Percentiles rank a stretch among this genome's conserved stretches.
phyloP scores from a whole-genome alignment of 92 coral and sea anemone species.

The Actinostola sp. region DNA sequence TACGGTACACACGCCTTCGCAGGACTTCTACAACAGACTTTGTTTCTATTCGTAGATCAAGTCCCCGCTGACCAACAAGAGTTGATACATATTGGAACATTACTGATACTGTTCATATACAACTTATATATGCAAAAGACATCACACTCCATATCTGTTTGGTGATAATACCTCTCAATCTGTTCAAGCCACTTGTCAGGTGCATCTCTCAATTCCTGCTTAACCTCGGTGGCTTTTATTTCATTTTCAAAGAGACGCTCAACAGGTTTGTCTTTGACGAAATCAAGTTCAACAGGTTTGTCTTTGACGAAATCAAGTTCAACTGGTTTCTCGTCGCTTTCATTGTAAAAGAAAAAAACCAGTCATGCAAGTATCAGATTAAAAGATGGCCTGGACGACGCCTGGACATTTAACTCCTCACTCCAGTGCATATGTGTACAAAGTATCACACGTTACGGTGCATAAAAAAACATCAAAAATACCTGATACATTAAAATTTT shows the following conservation, averaged over 20 bases:
- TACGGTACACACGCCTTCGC: no score
- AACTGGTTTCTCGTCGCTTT: not conserved
- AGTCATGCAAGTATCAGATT: not conserved
- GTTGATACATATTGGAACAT: no score
- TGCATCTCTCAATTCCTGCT: slow-evolving; percentile 9
- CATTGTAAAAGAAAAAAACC: slow-evolving; percentile 6
- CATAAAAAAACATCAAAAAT: no score
- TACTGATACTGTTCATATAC: no score
- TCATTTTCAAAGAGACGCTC: not conserved
- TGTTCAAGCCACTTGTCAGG: not conserved
- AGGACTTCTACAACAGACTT: no score
- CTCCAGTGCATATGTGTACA: not conserved
- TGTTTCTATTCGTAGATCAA: no score
- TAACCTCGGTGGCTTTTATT: not conserved
- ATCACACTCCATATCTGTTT: not conserved
- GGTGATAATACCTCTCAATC: slow-evolving; percentile 11
- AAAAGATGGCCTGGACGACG: not conserved
- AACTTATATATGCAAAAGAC: no score
- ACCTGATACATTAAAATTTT: no score
- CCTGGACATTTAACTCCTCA: not conserved
- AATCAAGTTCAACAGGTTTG: slow-evolving; percentile 7
- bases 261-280: slow-evolving; percentile 14
- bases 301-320: no score
- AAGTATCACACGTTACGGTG: no score
- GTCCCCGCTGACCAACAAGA: no score